These are phyloP conservation scores for Leiothrix lutea DNA, from an alignment of 2,113 vertebrate species.

Conservation along the genomic window DNA sequence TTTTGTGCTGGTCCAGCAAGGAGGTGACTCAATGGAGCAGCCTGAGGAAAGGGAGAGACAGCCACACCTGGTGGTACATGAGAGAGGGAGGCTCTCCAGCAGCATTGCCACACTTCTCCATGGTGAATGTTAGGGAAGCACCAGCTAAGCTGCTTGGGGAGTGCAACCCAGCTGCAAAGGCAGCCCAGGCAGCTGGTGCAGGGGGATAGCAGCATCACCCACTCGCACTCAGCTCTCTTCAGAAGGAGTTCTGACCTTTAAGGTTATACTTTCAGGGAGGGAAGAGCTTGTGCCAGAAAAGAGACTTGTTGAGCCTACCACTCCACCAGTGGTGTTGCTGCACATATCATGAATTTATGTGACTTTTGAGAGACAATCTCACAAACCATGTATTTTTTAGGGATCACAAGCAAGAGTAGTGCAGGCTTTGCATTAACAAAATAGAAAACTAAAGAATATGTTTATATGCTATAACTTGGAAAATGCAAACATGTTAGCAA, in stretches of 20 bases:
- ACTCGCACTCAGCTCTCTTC: background rate
- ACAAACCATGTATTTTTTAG: background rate
- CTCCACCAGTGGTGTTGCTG: background rate
- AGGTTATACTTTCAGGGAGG: background rate
- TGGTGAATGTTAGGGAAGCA: background rate
- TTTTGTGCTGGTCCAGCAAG: background rate
- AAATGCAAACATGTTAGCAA: background rate
- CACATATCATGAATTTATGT: background rate
- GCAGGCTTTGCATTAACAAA: background rate
- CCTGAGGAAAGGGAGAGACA: background rate
- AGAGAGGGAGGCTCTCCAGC: background rate
- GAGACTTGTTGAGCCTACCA: background rate
- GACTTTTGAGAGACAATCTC: background rate
- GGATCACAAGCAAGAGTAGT: background rate
- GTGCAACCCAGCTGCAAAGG: background rate
- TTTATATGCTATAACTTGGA: background rate
- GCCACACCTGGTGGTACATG: background rate
- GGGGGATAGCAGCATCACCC: background rate
- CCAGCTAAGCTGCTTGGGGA: background rate
- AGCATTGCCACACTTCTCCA: background rate
- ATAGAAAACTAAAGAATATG: background rate
- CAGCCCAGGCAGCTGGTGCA: background rate
- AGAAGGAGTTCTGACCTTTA: background rate
- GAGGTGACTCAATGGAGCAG: background rate
- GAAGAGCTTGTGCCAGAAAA: background rate